Evolutionary conservation across 2,113 vertebrate genomes (phyloP).

Genomic region (Mohoua ochrocephala): DNA sequence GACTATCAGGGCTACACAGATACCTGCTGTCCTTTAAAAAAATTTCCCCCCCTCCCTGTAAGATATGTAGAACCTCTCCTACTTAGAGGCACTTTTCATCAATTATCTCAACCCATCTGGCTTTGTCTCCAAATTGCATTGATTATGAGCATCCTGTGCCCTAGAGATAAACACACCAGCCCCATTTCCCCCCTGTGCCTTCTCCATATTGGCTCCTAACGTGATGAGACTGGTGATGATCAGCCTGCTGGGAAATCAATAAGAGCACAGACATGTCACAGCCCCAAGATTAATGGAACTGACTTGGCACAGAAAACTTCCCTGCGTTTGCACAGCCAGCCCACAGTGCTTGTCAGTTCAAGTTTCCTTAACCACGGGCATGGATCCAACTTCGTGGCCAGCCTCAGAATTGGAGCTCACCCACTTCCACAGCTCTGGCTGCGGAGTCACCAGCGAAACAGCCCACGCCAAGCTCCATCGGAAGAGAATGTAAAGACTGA

Average conservation of each 20-base stretch:
- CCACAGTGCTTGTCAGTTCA: background rate
- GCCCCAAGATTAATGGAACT: constrained; percentile 62
- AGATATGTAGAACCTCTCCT: background rate
- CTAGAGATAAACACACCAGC: constrained; percentile 63
- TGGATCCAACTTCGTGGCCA: background rate
- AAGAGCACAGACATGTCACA: constrained; percentile 49
- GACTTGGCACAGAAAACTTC: constrained; percentile 53
- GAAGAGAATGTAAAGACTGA: background rate
- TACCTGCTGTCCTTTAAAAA: background rate
- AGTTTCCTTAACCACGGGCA: background rate
- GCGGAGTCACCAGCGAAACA: background rate
- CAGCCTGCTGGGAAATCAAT: constrained; percentile 70
- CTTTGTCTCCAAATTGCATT: constrained; percentile 10
- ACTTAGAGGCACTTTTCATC: constrained; percentile 22
- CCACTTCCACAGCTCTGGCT: background rate
- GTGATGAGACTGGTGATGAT: constrained; percentile 62
- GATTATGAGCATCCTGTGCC: constrained; percentile 59
- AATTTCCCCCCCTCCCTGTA: no score
- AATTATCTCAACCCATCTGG: constrained; percentile 54
- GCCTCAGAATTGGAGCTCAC: background rate
- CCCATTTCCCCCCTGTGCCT: constrained; percentile 41
- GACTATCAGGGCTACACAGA: no score
- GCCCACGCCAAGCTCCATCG: background rate
- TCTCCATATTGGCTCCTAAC: constrained; percentile 43
- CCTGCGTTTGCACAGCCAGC: background rate